Conservation (phyloP, 35 echinoderm and acorn worm genomes). For the Amphiura filiformis region DNA sequence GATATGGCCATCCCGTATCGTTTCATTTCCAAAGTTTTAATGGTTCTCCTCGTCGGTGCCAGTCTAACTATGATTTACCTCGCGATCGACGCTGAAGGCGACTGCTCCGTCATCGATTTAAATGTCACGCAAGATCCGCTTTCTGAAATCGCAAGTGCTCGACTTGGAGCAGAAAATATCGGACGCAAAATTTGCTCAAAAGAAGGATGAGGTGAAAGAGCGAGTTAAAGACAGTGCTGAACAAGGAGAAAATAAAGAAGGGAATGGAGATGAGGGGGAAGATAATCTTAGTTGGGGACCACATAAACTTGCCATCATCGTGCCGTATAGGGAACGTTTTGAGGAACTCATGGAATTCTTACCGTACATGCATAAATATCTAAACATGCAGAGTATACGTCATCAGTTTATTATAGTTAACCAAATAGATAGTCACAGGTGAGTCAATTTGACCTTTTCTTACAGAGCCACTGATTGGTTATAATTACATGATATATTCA, state of each 20-base stretch:
- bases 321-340: constrained; percentile 92
- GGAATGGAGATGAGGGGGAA: constrained; percentile 13
- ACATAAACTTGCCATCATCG: constrained; percentile 73
- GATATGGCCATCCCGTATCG: background rate
- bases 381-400: constrained; percentile 70
- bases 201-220: background rate
- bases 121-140: constrained; percentile 29
- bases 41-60: constrained; percentile 9
- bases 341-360: constrained; percentile 97
- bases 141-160: constrained; percentile 36
- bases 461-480: background rate
- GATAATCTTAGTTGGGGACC: constrained; percentile 72
- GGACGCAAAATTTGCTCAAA: background rate
- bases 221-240: background rate
- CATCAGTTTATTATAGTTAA: constrained; percentile 88
- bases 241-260: background rate
- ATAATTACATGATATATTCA: no score
- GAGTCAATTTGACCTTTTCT: no score
- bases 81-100: constrained; percentile 22
- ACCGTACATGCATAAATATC: constrained; percentile 93
- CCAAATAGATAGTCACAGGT: constrained; percentile 90
- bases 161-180: constrained; percentile 32
- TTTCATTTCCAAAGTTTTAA: background rate
- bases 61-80: constrained; percentile 37
- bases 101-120: constrained; percentile 52